A percentile compares a stretch with the other conserved stretches of the same genome.
Evolutionary conservation across 2,113 vertebrate species (phyloP).

Genomic region (Stigmatopora nigra): DNA sequence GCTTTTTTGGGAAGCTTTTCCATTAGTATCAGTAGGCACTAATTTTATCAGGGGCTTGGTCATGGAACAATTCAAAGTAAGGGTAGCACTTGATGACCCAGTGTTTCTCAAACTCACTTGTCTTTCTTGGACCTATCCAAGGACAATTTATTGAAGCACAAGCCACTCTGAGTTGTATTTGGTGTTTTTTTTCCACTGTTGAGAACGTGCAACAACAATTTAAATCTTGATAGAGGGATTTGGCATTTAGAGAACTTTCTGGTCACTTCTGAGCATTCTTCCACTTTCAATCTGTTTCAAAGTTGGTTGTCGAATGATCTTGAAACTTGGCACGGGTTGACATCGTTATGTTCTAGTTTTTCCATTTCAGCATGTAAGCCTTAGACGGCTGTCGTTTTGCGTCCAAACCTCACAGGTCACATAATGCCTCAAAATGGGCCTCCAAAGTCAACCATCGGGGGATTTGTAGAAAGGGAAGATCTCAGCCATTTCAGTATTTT

Average conservation of each 20-base stretch:
- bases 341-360: background rate
- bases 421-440: constrained; percentile 12
- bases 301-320: constrained; percentile 4
- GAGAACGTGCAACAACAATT: background rate
- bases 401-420: constrained; percentile 17
- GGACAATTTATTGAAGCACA: background rate
- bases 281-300: constrained; percentile 3
- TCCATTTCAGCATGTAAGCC: background rate
- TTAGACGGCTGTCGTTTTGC: constrained; percentile 18
- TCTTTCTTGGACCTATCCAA: background rate
- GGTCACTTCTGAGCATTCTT: background rate
- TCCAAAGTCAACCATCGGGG: constrained; percentile 24
- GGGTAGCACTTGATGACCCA: background rate
- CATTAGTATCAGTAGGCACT: no score
- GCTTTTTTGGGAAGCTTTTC: no score
- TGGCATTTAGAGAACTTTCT: background rate
- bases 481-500: constrained; percentile 42
- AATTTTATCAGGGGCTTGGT: background rate
- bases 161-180: background rate
- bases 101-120: background rate
- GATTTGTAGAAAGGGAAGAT: constrained; percentile 39
- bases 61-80: background rate
- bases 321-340: background rate
- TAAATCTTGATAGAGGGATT: background rate
- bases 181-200: background rate